These are phyloP conservation scores for Bos taurus DNA, from an alignment of 2,113 vertebrate species.

Conservation along the genomic window DNA sequence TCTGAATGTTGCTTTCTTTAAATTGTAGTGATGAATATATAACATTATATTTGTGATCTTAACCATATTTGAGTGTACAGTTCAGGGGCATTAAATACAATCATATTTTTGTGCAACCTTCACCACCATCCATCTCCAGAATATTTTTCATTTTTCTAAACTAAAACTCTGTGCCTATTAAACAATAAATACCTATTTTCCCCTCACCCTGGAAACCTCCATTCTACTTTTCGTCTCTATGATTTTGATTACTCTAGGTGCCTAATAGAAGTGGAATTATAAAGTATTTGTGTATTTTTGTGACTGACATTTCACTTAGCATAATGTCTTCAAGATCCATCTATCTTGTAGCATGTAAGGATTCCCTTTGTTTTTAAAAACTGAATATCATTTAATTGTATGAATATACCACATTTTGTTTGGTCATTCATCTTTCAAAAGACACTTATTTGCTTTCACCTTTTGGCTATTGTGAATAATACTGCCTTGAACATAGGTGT, in stretches of 20 bases:
- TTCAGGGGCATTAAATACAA: not conserved
- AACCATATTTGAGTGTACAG: not conserved
- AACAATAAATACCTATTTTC: not conserved
- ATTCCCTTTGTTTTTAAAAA: not conserved
- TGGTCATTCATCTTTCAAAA: not conserved
- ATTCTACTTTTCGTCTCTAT: not conserved
- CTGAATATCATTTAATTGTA: not conserved
- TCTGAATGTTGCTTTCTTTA: not conserved
- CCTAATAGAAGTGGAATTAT: not conserved
- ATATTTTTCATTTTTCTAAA: not conserved
- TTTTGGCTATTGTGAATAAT: not conserved
- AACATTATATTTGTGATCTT: not conserved
- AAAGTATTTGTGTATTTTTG: not conserved
- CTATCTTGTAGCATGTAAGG: not conserved
- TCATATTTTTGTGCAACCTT: not conserved
- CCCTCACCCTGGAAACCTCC: not conserved
- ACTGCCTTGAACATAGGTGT: not conserved
- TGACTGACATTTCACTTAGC: not conserved
- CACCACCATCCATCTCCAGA: not conserved
- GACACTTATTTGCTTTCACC: not conserved
- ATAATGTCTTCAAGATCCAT: not conserved
- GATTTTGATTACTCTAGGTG: not conserved
- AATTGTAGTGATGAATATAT: not conserved
- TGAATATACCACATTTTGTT: not conserved
- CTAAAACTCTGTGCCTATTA: not conserved